Conservation (phyloP, 2,113 vertebrate genomes). For the Gulo gulo region DNA sequence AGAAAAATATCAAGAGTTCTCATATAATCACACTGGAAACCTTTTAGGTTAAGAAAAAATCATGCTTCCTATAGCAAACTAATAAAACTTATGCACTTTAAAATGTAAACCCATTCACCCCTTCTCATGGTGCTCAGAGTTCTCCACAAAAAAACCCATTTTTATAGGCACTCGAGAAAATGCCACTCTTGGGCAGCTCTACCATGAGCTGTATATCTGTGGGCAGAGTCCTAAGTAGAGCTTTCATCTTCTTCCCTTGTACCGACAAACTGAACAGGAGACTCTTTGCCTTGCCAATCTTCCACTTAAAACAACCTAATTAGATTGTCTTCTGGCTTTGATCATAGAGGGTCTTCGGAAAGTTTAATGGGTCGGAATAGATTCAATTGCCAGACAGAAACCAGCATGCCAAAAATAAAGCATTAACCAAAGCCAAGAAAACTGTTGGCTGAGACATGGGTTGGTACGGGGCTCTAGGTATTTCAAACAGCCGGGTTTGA, state of each 20-base stretch:
- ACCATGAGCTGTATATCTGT: background rate
- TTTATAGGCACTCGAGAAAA: conserved; percentile 8
- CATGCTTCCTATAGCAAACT: background rate
- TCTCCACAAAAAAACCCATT: background rate
- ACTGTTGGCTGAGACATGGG: background rate
- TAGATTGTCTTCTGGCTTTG: conserved; percentile 56
- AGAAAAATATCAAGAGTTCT: background rate
- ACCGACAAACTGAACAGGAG: background rate
- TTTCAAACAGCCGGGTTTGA: conserved; percentile 64
- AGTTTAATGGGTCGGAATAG: conserved; percentile 39
- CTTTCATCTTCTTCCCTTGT: conserved; percentile 10
- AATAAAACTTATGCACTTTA: conserved; percentile 3
- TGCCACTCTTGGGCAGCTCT: background rate
- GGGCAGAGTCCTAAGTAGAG: background rate
- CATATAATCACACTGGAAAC: conserved; percentile 16
- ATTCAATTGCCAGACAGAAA: conserved; percentile 45
- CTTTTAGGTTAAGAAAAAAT: background rate
- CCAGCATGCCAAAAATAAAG: conserved; percentile 69
- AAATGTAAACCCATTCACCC: conserved; percentile 11
- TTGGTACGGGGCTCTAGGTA: conserved; percentile 60
- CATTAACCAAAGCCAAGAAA: conserved; percentile 63
- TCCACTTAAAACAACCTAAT: conserved; percentile 46
- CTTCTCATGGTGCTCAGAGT: background rate
- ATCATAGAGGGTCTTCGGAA: conserved; percentile 54
- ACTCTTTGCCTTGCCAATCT: conserved; percentile 37